Evolutionary conservation across 2,113 vertebrate species (phyloP).

Genomic region (Solea senegalensis): DNA sequence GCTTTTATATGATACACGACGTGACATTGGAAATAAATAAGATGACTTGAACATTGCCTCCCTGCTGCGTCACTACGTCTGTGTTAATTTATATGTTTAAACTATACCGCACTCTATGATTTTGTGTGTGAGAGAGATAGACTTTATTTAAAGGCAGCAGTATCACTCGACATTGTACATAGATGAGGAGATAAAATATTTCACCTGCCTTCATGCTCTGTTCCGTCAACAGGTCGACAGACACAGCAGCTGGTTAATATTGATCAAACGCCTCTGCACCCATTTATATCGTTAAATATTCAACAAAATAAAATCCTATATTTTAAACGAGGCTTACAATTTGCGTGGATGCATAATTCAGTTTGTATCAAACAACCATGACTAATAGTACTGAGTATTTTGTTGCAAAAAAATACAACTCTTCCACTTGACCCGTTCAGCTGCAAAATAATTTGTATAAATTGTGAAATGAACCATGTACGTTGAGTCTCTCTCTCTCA

Average conservation of each 20-base stretch:
- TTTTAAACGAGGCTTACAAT: too few species aligned
- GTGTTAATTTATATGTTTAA: too few species aligned
- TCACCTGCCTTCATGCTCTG: constrained; percentile 43
- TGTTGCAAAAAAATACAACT: neutral
- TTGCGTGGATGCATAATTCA: too few species aligned
- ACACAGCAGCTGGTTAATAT: neutral
- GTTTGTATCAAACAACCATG: neutral
- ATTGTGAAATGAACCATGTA: too few species aligned
- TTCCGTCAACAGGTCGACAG: constrained; percentile 27
- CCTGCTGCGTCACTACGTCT: too few species aligned
- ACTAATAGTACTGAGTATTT: neutral
- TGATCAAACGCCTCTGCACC: too few species aligned
- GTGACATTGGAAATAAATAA: too few species aligned
- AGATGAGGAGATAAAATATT: constrained; percentile 33
- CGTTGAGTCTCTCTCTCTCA: too few species aligned
- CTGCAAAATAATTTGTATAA: neutral
- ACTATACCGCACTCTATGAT: too few species aligned
- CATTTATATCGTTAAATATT: neutral
- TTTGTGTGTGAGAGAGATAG: neutral
- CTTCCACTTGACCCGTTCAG: neutral
- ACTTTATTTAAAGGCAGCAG: neutral
- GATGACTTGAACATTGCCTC: too few species aligned
- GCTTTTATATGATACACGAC: too few species aligned
- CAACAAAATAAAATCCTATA: neutral
- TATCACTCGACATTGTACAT: constrained; percentile 9